These are phyloP conservation scores for Lycocorax pyrrhopterus DNA, from an alignment of 2,113 vertebrate genomes.

Conservation along the genomic window DNA sequence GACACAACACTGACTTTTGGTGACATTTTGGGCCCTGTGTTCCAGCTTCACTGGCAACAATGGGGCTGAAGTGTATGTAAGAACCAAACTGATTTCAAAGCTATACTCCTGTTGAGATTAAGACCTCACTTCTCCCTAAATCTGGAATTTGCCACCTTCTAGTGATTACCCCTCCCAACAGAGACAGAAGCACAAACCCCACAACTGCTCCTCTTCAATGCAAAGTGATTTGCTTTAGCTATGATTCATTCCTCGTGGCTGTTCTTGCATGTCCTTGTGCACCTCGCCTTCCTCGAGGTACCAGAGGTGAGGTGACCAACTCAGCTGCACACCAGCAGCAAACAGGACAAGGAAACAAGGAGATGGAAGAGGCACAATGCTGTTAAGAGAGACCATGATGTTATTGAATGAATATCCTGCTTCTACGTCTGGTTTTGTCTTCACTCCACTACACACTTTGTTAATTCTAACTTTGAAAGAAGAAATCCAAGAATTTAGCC, in stretches of 20 bases:
- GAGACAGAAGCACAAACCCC: background rate
- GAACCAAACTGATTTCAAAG: background rate
- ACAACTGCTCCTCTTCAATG: background rate
- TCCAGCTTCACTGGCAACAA: background rate
- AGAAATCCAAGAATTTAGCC: background rate
- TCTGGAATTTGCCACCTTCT: background rate
- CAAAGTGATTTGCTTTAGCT: background rate
- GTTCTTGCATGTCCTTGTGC: background rate
- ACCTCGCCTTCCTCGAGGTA: background rate
- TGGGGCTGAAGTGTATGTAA: rapidly evolving
- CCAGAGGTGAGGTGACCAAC: background rate
- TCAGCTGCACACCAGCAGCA: background rate
- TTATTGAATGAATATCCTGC: background rate
- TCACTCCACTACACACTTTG: rapidly evolving
- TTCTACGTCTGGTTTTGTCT: background rate
- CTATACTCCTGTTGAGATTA: background rate
- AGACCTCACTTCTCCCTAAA: background rate
- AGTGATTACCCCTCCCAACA: background rate
- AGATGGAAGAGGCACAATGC: background rate
- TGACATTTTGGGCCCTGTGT: background rate
- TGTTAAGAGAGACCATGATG: background rate
- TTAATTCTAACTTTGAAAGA: background rate
- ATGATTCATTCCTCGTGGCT: background rate
- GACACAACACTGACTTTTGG: background rate
- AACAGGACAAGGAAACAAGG: background rate